Evolutionary conservation across 2,113 vertebrate species (phyloP), one percentile per base, ranked within the genome.

Genomic region (Catagonus wagneri): DNA sequence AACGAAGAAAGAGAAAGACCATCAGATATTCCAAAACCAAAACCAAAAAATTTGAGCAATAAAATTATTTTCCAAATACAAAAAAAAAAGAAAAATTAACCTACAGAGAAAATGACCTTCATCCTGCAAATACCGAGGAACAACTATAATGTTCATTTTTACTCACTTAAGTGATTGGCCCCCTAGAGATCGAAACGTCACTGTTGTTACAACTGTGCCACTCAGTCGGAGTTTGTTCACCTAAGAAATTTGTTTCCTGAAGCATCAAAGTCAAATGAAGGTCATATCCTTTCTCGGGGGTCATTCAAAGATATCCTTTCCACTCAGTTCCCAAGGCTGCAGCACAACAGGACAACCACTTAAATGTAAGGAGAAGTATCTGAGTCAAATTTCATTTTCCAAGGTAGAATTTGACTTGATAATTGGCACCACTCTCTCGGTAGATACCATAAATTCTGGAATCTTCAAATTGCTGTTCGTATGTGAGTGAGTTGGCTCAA

Each of bases 61-160:
- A 58, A 90, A 36, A 32, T 72, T 63, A 69, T 75, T 94, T 94
- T 90, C 25, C 65, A 93, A 71, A 52, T 72, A 78, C 29, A 88
- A 94, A 9, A 12, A 81, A 69, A 88, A 14, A 23, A 23, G 19
- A 50, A 84, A 83, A 83, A 20, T 34, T 61, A 74, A 74, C 7
- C 14, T 9, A 79, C 3, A 83, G 52, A 93, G 39, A 89, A 88
- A 83, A 90, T 44, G 44, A 44, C 8, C 44, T 44, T 44, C 44
- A 8, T 44, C 44, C 52, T 56, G 50, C 11, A 19, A 78, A 78
- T 78, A 34, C 52, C 0, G 3, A 79, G 32, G 52, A 32, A 56
- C 22, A 32, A 56, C 22, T n/a, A 12, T 56, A 56, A 79, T 65
- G 76, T 23, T 92, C 17, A 14, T 44, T 84, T 89, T 91, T 91